phyloP scores from a whole-genome alignment of 64 coral and sea anemone species.

The Dendrophyllia cribrosa region DNA sequence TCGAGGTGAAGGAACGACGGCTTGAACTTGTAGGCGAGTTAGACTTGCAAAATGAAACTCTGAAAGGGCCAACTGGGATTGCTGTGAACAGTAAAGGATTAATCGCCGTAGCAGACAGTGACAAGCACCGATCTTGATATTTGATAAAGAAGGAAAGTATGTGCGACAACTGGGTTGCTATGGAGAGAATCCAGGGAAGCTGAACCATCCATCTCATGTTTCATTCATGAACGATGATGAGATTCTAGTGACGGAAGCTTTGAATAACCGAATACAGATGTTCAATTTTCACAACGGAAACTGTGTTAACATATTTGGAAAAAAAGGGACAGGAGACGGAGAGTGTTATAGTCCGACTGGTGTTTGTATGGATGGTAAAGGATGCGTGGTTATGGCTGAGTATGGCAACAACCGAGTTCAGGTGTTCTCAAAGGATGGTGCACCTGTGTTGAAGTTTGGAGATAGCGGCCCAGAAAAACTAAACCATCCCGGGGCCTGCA shows the following conservation, averaged over 20 bases:
- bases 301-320: no score
- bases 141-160: background rate
- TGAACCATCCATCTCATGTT: background rate
- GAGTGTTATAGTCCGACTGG: no score
- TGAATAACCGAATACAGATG: slow-evolving; percentile 20
- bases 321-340: no score
- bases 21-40: background rate
- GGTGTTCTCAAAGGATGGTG: no score
- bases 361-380: no score
- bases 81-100: background rate
- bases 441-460: no score
- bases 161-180: background rate
- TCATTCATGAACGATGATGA: slow-evolving; percentile 29
- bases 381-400: no score
- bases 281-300: background rate
- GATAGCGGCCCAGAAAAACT: no score
- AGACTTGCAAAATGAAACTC: background rate
- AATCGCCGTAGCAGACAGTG: background rate
- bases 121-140: background rate
- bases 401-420: no score
- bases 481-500: no score
- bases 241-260: background rate
- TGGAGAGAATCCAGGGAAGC: background rate
- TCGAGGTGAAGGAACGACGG: background rate
- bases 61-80: background rate